Percentiles rank a stretch among this genome's conserved stretches.
Evolutionary conservation across 2,797 vertebrate genomes (phyloP).

Genomic region (Chrysocyon brachyurus): DNA sequence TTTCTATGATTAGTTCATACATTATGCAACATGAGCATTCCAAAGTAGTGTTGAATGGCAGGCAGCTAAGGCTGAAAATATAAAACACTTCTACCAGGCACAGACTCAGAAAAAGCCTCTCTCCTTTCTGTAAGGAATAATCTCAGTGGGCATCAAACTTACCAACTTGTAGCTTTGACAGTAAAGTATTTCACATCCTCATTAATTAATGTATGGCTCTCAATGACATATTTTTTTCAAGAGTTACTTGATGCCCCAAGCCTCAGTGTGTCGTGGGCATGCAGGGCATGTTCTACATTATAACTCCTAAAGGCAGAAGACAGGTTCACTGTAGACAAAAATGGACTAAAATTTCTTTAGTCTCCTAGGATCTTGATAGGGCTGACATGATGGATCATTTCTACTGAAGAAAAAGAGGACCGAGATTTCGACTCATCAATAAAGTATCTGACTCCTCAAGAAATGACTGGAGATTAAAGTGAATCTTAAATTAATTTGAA

Average conservation of each 20-base stretch:
- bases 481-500: constrained; percentile 56
- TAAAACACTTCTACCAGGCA: background rate
- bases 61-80: background rate
- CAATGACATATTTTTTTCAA: background rate
- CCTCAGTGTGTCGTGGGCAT: background rate
- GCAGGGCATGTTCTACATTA: background rate
- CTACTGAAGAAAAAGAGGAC: constrained; percentile 22
- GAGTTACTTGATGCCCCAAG: background rate
- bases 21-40: background rate
- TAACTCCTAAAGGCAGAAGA: background rate
- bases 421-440: background rate
- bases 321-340: background rate
- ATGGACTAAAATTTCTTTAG: background rate
- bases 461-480: constrained; percentile 44
- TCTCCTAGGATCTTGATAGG: background rate
- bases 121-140: background rate
- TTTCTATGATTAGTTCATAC: background rate
- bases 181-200: background rate
- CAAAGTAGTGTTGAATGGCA: background rate
- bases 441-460: background rate
- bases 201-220: background rate
- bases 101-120: background rate
- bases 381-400: constrained; percentile 11
- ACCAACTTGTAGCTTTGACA: background rate
- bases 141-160: background rate